Conservation (phyloP, 2,888 invertebrate genomes). For the Hirtodrosophila histrioides region DNA sequence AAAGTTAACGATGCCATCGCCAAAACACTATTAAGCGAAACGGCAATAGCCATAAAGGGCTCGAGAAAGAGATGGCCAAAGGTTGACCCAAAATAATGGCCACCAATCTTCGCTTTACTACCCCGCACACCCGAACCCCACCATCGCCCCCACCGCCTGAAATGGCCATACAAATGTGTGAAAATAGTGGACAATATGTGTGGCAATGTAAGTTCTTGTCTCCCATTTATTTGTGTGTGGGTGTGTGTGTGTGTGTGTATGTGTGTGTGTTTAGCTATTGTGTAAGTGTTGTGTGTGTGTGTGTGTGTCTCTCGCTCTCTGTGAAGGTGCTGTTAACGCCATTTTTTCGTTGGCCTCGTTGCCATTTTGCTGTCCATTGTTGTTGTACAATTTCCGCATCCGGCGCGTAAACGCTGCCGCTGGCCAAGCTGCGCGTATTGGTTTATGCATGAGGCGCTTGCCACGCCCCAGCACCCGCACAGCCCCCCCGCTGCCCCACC, state of each 20-base stretch:
- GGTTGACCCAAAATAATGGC: conserved; percentile 70
- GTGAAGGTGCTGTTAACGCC: conserved; percentile 70
- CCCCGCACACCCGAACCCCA: too few relatives aligned
- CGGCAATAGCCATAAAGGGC: conserved; percentile 18
- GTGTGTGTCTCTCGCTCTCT: conserved; percentile 23
- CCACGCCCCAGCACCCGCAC: conserved; percentile 25
- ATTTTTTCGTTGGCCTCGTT: conserved; percentile 61
- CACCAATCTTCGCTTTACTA: conserved; percentile 55
- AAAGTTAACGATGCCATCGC: conserved; percentile 57
- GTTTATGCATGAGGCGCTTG: conserved; percentile 74
- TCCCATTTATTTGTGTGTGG: conserved; percentile 43
- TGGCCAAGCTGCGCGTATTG: conserved; percentile 63
- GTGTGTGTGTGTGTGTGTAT: conserved; percentile 29
- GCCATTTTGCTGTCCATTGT: conserved; percentile 79
- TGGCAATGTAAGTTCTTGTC: conserved; percentile 60
- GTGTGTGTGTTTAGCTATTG: conserved; percentile 7
- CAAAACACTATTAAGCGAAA: conserved; percentile 35
- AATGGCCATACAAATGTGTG: conserved; percentile 68
- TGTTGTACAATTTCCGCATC: conserved; percentile 79
- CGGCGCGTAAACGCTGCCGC: conserved; percentile 70
- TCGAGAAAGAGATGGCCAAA: conserved; percentile 47
- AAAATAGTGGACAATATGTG: conserved; percentile 79
- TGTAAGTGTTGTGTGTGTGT: conserved; percentile 5
- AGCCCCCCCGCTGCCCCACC: not conserved
- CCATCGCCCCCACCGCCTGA: conserved; percentile 5